These are phyloP conservation scores for Apostichopus parvimensis DNA, from an alignment of 35 echinoderm and acorn worm genomes.

Conservation along the genomic window DNA sequence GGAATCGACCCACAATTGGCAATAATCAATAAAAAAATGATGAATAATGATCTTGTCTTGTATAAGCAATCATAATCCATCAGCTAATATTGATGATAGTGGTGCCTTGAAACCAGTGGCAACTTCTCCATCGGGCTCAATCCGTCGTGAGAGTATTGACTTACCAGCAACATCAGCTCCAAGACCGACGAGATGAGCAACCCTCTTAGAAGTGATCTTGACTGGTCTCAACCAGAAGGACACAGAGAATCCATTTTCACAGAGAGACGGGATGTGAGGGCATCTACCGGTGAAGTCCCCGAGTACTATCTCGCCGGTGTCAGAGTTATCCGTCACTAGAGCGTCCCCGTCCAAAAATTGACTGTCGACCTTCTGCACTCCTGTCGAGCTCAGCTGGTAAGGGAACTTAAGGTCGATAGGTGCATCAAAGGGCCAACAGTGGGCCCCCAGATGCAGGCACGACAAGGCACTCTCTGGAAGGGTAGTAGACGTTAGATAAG, in stretches of 20 bases:
- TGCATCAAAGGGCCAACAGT: constrained; percentile 41
- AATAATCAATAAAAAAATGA: no score
- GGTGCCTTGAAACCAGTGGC: no score
- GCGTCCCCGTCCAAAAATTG: constrained; percentile 6
- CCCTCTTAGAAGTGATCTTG: neutral
- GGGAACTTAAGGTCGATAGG: constrained; percentile 14
- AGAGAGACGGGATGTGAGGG: constrained; percentile 39
- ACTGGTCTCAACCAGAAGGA: constrained; percentile 57
- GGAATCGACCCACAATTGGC: no score
- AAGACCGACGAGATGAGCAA: neutral
- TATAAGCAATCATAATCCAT: no score
- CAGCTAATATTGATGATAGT: no score
- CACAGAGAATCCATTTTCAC: constrained; percentile 28
- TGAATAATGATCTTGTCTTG: no score
- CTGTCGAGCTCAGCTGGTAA: neutral
- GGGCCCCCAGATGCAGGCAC: constrained; percentile 24
- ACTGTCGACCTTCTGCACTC: constrained; percentile 9
- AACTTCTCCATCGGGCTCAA: no score
- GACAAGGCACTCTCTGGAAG: constrained; percentile 7
- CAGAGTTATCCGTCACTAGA: neutral
- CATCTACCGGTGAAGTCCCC: constrained; percentile 48
- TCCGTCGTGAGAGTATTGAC: neutral
- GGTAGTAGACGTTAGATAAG: neutral
- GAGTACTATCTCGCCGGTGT: neutral
- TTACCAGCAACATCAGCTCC: constrained; percentile 40